These are phyloP conservation scores for Megastigmus dorsalis DNA, from an alignment of 2,888 invertebrate genomes.

Conservation along the genomic window DNA sequence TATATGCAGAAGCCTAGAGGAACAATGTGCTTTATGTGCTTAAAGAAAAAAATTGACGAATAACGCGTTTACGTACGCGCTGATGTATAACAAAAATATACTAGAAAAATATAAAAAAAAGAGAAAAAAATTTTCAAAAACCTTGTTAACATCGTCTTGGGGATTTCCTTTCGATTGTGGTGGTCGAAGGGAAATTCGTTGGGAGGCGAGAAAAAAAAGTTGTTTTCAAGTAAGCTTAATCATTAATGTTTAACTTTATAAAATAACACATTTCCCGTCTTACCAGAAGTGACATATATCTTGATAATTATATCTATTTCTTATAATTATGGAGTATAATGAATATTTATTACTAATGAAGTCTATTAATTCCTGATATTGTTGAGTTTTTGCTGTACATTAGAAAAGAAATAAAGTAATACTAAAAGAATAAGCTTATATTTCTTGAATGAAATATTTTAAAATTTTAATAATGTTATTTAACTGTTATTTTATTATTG, in stretches of 20 bases:
- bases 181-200: constrained; percentile 71
- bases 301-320: constrained; percentile 49
- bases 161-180: constrained; percentile 72
- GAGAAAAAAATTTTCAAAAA: constrained; percentile 60
- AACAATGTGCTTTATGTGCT: constrained; percentile 37
- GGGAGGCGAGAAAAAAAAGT: constrained; percentile 65
- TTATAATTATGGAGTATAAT: constrained; percentile 38
- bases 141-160: constrained; percentile 60
- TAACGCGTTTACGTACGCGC: constrained; percentile 29
- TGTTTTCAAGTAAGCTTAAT: constrained; percentile 65
- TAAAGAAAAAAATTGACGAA: constrained; percentile 39
- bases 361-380: constrained; percentile 60
- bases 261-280: constrained; percentile 67
- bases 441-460: constrained; percentile 18
- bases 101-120: constrained; percentile 58
- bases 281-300: constrained; percentile 73
- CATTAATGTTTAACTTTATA: constrained; percentile 62
- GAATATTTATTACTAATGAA: constrained; percentile 44
- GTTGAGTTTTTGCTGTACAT: constrained; percentile 67
- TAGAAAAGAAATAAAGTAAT: constrained; percentile 60
- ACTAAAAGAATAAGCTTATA: constrained; percentile 25
- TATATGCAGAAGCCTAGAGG: constrained; percentile 19
- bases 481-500: constrained; percentile 39
- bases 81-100: constrained; percentile 25
- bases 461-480: constrained; percentile 23